Base-by-base conservation (phyloP, 1,140 invertebrate species). In the Melitaea cinxia region DNA sequence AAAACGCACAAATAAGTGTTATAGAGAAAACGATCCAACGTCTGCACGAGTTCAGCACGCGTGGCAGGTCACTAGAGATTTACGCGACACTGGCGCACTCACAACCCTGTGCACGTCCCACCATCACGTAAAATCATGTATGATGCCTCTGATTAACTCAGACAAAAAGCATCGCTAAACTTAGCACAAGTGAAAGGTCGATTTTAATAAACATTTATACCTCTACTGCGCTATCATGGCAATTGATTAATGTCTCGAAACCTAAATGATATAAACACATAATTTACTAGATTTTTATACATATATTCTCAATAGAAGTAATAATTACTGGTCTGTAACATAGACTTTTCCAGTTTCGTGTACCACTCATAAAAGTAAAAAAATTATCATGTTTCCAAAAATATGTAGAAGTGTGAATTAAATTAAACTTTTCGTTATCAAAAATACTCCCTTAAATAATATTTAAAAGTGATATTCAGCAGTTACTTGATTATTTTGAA, bases 41-140 rank as follows among this genome's bases (percentile, higher is more conserved):
- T 14, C 7, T 19, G 59, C 54, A 37, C 59, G 54, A 47, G 17
- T 30, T 37, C 37, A 45, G 52, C 63, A 45, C 54, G 59, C 63
- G 63, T 65, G 55, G 23, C 63, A 9, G 63, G 24, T 15, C 45
- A 23, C 73, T 66, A 66, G 76, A 72, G 66, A 56, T 81, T 81
- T 73, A 72, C 71, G 63, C 77, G 68, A 68, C 70, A 78, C 76
- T 78, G 75, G 57, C 70, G 60, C 57, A 57, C 30, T 62, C 47
- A 58, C 70, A 76, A 69, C 65, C 65, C 75, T 72, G 65, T 70
- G 68, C 64, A 55, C 61, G 47, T 63, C 61, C 61, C 52, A 63
- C 52, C 61, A 55, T 56, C 17, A 15, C 28, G 5, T 28, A 42
- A 17, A 17, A 23, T 14, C 17, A 33, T 28, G 39, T 30, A 15